Base-by-base conservation (phyloP, 92 coral and sea anemone species). In the Isaurus tuberculatus region DNA sequence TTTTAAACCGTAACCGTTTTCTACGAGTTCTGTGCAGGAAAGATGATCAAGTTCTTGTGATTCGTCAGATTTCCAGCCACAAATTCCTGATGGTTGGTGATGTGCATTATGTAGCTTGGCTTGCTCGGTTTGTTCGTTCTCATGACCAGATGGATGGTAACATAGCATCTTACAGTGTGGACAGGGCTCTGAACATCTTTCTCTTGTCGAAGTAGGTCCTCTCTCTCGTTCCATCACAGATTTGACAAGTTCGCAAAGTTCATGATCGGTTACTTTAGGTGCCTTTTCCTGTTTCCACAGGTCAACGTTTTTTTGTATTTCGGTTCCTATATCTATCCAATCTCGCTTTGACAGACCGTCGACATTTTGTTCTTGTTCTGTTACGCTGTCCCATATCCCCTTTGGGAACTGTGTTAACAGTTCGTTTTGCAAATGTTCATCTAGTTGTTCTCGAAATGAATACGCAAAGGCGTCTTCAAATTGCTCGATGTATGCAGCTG, bases 1-100 rank as follows among this genome's bases (percentile, higher is more conserved):
- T 9, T 0, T 7, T 19, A 70, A 70, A 14, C 0, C 0, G 0
- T 1, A 0, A 0, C 13, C 32, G 0, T 37, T 1, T 22, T 31
- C 57, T 7, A 70, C 75, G n/a, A 2, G 0, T 25, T 70, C 53
- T 42, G 75, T 70, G 17, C 75, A 70, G 4, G 75, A 31, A n/a
- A 0, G 2, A 10, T 70, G 32, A 0, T 0, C 0, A 23, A 70
- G 75, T 2, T 70, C 75, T 0, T 23, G 0, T 70, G 75, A 17
- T 1, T 22, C 0, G 0, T 0, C 0, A 0, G 1, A 23, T 0
- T 0, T 8, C 51, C 31, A 1, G 9, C 75, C 75, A 36, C 75
- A 36, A 5, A 36, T 9, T 37, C 75, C 75, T 20, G 1, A 0
- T 6, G 75, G 75, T n/a, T 70, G 75, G 33, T 70, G 75, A 17